Percentiles rank a stretch among this genome's conserved stretches.
These are phyloP conservation scores for Meghimatium bilineatum DNA, from an alignment of 2,888 invertebrate genomes.

Conservation along the genomic window DNA sequence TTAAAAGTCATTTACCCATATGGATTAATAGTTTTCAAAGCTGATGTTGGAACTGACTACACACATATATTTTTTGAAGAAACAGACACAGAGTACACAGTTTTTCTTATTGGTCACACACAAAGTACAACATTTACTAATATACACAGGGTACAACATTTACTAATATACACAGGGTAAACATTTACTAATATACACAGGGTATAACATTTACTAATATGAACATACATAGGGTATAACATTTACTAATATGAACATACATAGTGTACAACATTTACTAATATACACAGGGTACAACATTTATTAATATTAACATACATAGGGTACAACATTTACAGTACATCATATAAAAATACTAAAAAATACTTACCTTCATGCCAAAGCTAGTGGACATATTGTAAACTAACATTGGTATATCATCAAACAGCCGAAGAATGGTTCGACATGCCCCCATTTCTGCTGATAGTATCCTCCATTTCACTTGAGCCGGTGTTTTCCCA, in stretches of 20 bases:
- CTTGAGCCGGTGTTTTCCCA: slow-evolving; percentile 55
- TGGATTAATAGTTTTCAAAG: too few species aligned
- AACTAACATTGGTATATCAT: slow-evolving; percentile 89
- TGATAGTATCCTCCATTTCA: slow-evolving; percentile 57
- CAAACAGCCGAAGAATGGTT: slow-evolving; percentile 87
- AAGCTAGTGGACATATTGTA: slow-evolving; percentile 85
- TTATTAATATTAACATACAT: background rate
- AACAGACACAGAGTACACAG: background rate
- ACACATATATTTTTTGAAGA: background rate
- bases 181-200: background rate
- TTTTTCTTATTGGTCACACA: background rate
- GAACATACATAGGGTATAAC: background rate
- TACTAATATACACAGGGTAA: background rate
- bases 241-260: background rate
- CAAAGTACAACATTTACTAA: background rate
- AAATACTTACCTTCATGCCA: slow-evolving; percentile 80
- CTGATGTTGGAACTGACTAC: too few species aligned
- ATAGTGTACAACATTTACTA: background rate
- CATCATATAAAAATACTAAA: background rate
- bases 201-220: background rate
- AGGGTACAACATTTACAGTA: background rate
- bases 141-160: background rate
- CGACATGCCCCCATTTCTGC: slow-evolving; percentile 76
- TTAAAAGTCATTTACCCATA: too few species aligned
- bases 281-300: background rate